Evolutionary conservation across 2,888 invertebrate species (phyloP).

Genomic region (Pseudolycoriella hygida): DNA sequence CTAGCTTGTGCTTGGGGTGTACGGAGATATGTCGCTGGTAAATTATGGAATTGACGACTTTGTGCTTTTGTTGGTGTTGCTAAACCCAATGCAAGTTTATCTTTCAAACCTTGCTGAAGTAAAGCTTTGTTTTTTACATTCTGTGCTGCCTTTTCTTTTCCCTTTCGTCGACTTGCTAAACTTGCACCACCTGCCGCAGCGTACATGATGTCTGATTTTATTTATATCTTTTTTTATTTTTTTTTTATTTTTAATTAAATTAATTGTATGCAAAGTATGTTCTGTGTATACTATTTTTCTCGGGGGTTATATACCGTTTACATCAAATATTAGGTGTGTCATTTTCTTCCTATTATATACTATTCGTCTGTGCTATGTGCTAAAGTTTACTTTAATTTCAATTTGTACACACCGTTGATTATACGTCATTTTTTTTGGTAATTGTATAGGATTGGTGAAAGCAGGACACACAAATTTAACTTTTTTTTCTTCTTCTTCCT

Average conservation of each 20-base stretch:
- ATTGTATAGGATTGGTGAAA: not conserved
- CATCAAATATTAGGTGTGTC: no score
- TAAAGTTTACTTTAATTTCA: no score
- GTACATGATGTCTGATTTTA: constrained; percentile 42
- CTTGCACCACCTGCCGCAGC: constrained; percentile 80
- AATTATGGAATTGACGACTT: constrained; percentile 37
- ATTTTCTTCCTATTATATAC: no score
- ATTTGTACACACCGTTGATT: no score
- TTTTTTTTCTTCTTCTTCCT: not conserved
- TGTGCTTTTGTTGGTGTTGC: constrained; percentile 21
- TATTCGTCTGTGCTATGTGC: no score
- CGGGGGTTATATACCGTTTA: no score
- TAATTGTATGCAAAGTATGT: not conserved
- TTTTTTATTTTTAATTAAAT: not conserved
- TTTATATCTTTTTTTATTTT: not conserved
- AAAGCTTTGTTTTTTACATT: constrained; percentile 30
- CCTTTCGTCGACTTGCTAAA: constrained; percentile 65
- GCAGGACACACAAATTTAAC: no score
- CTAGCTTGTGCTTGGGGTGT: constrained; percentile 24
- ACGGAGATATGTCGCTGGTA: constrained; percentile 30
- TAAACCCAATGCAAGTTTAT: constrained; percentile 30
- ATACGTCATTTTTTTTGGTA: not conserved
- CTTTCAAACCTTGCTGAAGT: constrained; percentile 29
- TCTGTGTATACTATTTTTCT: no score
- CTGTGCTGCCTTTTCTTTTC: constrained; percentile 40